Evolutionary conservation across 2,888 invertebrate genomes (phyloP).

Genomic region (Syrista parreyssii): DNA sequence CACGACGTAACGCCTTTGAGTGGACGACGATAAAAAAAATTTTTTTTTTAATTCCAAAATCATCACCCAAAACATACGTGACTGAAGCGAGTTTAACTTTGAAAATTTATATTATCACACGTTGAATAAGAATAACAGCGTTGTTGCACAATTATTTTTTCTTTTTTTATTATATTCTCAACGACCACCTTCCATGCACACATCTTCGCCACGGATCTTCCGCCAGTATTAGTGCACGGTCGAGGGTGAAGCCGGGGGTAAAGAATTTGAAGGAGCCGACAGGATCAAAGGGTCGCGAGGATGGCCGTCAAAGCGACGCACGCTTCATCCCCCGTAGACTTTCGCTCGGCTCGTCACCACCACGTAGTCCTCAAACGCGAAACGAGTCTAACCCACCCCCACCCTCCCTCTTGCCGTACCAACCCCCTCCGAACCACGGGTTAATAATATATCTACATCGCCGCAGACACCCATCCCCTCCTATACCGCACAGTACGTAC

Average conservation of each 20-base stretch:
- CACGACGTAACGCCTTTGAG: too few species aligned
- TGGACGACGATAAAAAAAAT: too few species aligned
- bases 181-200: not conserved
- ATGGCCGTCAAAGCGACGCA: slow-evolving; percentile 23
- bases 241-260: not conserved
- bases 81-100: too few species aligned
- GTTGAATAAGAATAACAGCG: too few species aligned
- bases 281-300: slow-evolving; percentile 8
- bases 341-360: slow-evolving; percentile 13
- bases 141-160: not conserved
- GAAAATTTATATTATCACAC: too few species aligned
- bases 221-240: not conserved
- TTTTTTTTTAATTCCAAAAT: too few species aligned
- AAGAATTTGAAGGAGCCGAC: slow-evolving; percentile 10
- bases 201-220: not conserved
- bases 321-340: slow-evolving; percentile 15
- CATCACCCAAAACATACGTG: too few species aligned
- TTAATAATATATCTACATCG: not conserved
- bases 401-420: too few species aligned
- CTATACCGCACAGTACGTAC: not conserved
- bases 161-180: too few species aligned
- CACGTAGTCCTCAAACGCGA: slow-evolving; percentile 16
- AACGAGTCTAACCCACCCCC: not conserved
- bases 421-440: not conserved
- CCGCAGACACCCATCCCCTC: not conserved